phyloP scores from a whole-genome alignment of 2,797 vertebrate genomes.

The Phrynocephalus guinanensis region DNA sequence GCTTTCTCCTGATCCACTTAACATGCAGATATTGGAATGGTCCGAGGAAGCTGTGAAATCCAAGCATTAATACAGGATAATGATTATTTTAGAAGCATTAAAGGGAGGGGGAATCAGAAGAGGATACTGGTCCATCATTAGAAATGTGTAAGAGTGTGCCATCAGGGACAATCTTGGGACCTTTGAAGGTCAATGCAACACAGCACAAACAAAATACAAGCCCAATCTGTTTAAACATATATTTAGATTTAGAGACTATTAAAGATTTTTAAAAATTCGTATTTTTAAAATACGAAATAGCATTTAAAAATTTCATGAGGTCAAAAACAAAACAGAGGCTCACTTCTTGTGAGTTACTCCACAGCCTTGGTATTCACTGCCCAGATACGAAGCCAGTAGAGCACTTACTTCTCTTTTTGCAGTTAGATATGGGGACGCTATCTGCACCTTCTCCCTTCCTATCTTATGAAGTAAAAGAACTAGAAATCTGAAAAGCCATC shows the following conservation, averaged over 20 bases:
- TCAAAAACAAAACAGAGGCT: neutral
- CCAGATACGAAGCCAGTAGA: neutral
- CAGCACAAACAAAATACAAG: neutral
- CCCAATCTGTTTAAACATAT: neutral
- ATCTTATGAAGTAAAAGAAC: neutral
- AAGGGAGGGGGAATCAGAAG: neutral
- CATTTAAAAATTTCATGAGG: neutral
- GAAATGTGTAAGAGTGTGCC: neutral
- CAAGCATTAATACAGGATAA: neutral
- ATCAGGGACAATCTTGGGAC: neutral
- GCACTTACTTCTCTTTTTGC: neutral
- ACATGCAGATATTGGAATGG: fast-evolving
- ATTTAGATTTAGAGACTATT: neutral
- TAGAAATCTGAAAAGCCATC: neutral
- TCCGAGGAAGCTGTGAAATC: neutral
- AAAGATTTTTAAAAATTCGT: no score
- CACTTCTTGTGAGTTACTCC: neutral
- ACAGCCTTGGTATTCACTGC: neutral
- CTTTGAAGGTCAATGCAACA: neutral
- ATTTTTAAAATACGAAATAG: no score
- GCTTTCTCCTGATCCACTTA: neutral
- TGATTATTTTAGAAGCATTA: neutral
- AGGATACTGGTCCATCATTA: neutral
- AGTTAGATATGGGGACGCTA: neutral
- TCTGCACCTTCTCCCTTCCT: neutral